Base-by-base conservation (phyloP, 2,113 vertebrate genomes). In the Ascaphus truei region DNA sequence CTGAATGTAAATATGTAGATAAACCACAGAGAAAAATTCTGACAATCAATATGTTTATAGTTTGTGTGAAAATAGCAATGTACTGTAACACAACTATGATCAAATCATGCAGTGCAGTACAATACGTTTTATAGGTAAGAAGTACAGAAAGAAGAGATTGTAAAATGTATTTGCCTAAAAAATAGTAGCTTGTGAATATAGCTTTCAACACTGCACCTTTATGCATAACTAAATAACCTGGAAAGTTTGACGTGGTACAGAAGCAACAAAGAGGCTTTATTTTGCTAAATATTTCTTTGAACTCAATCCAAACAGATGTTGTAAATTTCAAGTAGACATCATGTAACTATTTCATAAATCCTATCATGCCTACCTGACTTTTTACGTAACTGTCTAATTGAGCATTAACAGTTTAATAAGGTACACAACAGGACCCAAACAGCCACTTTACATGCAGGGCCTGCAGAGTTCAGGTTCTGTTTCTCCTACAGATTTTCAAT, bases 401-500 rank as follows among this genome's bases (percentile, higher is more conserved):
- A 79, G 74, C 81, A 84, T 83, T 79, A 82, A 77, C 68, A 77
- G 78, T 76, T 73, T 83, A 81, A 85, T 81, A 83, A 76, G 59
- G 58, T 72, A 62, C 68, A 75, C 75, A 76, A 73, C 68, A 80
- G 79, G 72, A 80, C 65, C 56, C 48, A 25, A 77, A 79, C 36
- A 76, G 25, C 25, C 78, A 79, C 76, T 78, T 76, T 72, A 71
- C 73, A 82, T 69, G 76, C 63, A 74, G 73, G 63, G 51, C 63
- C 61, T 69, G 74, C 79, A 80, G 34, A 52, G 68, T 76, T 85
- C 72, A 79, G 73, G 75, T 82, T 83, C 81, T 85, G 74, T 80
- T 81, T 84, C 76, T 72, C 73, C 79, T 88, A 74, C 81, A 86
- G 81, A 86, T 90, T 89, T 88, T 82, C 83, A 92, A 91, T 93